Evolutionary conservation across 2,113 vertebrate genomes (phyloP), one percentile per base, ranked within the genome.

Genomic region (Rousettus leschenaultii): DNA sequence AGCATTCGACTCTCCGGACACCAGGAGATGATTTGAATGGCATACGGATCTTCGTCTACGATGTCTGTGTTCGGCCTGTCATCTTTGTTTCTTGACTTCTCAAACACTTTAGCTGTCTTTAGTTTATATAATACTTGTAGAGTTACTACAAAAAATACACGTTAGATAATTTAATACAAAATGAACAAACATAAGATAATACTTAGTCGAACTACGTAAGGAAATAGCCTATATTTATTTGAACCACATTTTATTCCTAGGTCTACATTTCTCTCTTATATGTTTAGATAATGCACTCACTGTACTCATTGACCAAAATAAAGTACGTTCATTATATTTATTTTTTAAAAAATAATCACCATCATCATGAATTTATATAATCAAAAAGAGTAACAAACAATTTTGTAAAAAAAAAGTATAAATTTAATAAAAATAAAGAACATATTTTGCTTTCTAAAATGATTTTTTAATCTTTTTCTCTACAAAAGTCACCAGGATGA

Each of bases 71-170:
- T 99, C 86, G 99, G 99, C 96, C 98, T 99, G 96, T 99, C 99
- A 79, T 99, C 99, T 98, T 99, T 99, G 96, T 98, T 99, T 97
- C 99, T 98, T 88, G 99, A 99, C 95, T 99, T 99, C 98, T 99
- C 99, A 98, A 99, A 99, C 91, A 99, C 99, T 99, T 99, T 99
- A 95, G 99, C 99, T 91, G 99, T 99, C 99, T 99, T 99, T 96
- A 99, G 98, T 96, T 99, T 99, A 98, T 99, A 99, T 97, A 99
- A 98, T 96, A 99, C 99, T 99, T 99, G 99, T 97, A 99, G 98
- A 48, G 99, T 99, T 99, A 99, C 99, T 99, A 97, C 45, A 88
- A 98, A 97, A 98, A 97, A 80, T 48, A 94, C 4, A 90, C 9
- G 61, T 94, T 78, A 96, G 75, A 96, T 79, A 98, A 84, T 92